phyloP scores from a whole-genome alignment of 23 tunicate genomes.

The Botrylloides violaceus region DNA sequence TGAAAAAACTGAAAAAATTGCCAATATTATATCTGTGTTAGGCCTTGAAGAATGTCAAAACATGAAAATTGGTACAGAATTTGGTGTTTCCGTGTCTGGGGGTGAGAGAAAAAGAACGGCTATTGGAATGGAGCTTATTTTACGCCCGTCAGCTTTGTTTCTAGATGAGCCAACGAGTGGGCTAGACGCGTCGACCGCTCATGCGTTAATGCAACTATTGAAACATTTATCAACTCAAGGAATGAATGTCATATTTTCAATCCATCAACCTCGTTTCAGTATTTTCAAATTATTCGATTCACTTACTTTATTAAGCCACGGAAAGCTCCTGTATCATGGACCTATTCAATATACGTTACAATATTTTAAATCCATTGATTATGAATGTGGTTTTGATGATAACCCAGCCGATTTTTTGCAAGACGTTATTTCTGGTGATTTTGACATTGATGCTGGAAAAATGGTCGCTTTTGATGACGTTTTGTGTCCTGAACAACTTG shows the following conservation, averaged over 20 bases:
- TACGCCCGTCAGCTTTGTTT: constrained; percentile 57
- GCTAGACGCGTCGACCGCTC: constrained; percentile 83
- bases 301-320: constrained; percentile 55
- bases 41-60: constrained; percentile 62
- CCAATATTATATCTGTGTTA: constrained; percentile 40
- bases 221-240: constrained; percentile 49
- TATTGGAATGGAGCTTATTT: constrained; percentile 73
- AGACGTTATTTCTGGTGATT: constrained; percentile 73
- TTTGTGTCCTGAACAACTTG: background rate
- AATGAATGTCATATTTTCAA: constrained; percentile 63
- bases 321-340: constrained; percentile 56
- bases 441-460: background rate
- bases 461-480: background rate
- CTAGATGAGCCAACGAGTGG: constrained; percentile 75
- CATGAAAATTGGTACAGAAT: constrained; percentile 68
- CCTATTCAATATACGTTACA: constrained; percentile 47
- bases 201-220: constrained; percentile 65
- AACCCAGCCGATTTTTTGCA: constrained; percentile 86
- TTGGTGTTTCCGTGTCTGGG: constrained; percentile 72
- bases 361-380: constrained; percentile 60
- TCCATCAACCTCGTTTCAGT: constrained; percentile 82
- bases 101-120: constrained; percentile 84
- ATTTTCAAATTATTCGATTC: constrained; percentile 65
- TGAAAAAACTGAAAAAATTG: constrained; percentile 35
- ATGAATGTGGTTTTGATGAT: constrained; percentile 62